Percentiles rank a stretch among this genome's conserved stretches.
Evolutionary conservation across 2,888 invertebrate genomes (phyloP).

Genomic region (Andrena flavipes): DNA sequence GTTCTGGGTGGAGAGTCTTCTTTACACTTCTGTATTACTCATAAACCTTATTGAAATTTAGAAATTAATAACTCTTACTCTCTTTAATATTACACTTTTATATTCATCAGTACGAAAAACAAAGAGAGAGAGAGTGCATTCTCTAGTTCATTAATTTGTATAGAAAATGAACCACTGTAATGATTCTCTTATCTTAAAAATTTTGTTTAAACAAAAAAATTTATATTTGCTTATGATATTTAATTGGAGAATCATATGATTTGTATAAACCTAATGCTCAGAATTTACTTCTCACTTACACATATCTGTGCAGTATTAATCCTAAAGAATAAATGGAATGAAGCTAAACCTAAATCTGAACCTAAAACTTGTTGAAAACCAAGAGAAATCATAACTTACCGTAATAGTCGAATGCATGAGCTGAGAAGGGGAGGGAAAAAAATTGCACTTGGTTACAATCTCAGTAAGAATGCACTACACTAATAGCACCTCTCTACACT

Average conservation of each 20-base stretch:
- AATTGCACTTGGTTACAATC: slow-evolving; percentile 83
- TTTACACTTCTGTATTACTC: slow-evolving; percentile 40
- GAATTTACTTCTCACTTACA: slow-evolving; percentile 24
- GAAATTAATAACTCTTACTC: slow-evolving; percentile 15
- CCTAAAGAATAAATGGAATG: slow-evolving; percentile 54
- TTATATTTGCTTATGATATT: slow-evolving; percentile 26
- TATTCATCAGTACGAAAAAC: not conserved
- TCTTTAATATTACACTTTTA: slow-evolving; percentile 18
- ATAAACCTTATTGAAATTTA: slow-evolving; percentile 31
- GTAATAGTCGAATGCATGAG: slow-evolving; percentile 99
- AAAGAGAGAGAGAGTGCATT: slow-evolving; percentile 59
- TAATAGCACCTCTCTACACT: slow-evolving; percentile 79
- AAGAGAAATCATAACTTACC: slow-evolving; percentile 96
- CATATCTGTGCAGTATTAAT: slow-evolving; percentile 44
- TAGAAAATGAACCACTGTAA: slow-evolving; percentile 17
- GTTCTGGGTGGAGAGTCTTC: slow-evolving; percentile 71
- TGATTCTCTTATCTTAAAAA: slow-evolving; percentile 47
- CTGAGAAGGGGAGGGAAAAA: slow-evolving; percentile 86
- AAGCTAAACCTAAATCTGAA: slow-evolving; percentile 74
- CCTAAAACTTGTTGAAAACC: slow-evolving; percentile 81
- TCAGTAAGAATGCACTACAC: slow-evolving; percentile 72
- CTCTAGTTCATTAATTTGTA: slow-evolving; percentile 37
- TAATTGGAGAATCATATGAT: slow-evolving; percentile 22
- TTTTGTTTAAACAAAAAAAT: slow-evolving; percentile 34
- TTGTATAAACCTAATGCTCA: slow-evolving; percentile 25